phyloP scores from a whole-genome alignment of 2,113 vertebrate genomes.

The Murina feae region DNA sequence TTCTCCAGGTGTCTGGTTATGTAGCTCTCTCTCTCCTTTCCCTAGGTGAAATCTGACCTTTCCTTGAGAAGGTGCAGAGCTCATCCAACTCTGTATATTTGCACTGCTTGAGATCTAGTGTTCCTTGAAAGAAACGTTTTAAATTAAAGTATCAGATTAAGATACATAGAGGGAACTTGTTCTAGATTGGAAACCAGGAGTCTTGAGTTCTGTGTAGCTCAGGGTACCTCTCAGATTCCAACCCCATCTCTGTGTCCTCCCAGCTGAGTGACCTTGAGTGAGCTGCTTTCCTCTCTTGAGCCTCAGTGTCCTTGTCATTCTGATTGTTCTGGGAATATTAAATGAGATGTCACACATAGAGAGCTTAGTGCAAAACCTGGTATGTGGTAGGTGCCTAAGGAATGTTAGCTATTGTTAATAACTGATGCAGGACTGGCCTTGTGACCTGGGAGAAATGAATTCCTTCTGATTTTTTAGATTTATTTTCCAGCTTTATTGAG shows the following conservation, averaged over 20 bases:
- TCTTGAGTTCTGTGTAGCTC: background rate
- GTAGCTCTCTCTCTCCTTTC: too few species aligned
- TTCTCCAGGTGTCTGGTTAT: too few species aligned
- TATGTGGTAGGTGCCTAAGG: background rate
- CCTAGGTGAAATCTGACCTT: too few species aligned
- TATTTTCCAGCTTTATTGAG: background rate
- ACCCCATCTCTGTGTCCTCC: background rate
- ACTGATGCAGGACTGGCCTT: background rate
- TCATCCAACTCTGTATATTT: too few species aligned
- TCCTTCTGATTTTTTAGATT: background rate
- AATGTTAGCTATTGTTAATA: background rate
- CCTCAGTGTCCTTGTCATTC: background rate
- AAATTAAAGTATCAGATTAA: background rate
- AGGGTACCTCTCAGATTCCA: background rate
- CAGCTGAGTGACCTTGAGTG: background rate
- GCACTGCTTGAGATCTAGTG: too few species aligned
- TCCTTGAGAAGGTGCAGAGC: too few species aligned
- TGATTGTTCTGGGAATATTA: background rate
- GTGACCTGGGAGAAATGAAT: background rate
- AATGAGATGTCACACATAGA: background rate
- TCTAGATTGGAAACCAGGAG: background rate
- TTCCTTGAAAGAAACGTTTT: slow-evolving; percentile 7
- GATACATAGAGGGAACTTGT: background rate
- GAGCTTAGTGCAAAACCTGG: background rate
- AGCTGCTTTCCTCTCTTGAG: background rate